phyloP scores from a whole-genome alignment of 2,888 invertebrate species.

The Hypomecis atomaria region DNA sequence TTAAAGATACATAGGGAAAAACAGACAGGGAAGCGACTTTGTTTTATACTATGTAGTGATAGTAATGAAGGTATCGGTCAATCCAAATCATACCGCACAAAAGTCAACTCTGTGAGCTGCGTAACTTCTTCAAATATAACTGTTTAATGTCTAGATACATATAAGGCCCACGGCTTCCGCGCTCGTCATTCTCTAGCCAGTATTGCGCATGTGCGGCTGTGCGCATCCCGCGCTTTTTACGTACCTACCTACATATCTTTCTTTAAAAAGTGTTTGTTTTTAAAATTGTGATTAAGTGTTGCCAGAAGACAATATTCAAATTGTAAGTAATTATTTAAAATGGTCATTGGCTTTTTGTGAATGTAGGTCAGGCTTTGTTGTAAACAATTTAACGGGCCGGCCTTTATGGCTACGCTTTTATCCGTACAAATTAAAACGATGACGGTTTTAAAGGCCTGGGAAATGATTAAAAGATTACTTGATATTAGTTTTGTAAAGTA shows the following conservation, averaged over 20 bases:
- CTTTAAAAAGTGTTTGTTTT: conserved; percentile 49
- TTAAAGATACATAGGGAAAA: no score
- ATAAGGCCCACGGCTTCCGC: conserved; percentile 77
- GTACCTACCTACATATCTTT: conserved; percentile 44
- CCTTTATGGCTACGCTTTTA: conserved; percentile 46
- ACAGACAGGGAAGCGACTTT: no score
- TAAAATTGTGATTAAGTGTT: conserved; percentile 62
- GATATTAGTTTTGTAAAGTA: not conserved
- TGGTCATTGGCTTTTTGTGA: conserved; percentile 55
- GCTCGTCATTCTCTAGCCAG: conserved; percentile 76
- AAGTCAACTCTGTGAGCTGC: conserved; percentile 57
- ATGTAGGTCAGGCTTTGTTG: conserved; percentile 67
- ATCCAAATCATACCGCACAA: conserved; percentile 44
- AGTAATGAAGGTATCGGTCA: not conserved
- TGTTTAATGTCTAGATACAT: conserved; percentile 79
- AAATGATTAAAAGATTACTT: not conserved
- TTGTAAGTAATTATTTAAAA: conserved; percentile 62
- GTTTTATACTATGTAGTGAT: no score
- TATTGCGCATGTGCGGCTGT: conserved; percentile 66
- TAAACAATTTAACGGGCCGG: conserved; percentile 48
- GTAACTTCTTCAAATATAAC: conserved; percentile 75
- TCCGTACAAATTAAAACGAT: conserved; percentile 39
- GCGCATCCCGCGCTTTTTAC: conserved; percentile 63
- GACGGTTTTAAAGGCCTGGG: conserved; percentile 5
- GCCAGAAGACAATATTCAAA: conserved; percentile 49